Evolutionary conservation across 2,888 invertebrate species (phyloP).

Genomic region (Clitarchus hookeri): DNA sequence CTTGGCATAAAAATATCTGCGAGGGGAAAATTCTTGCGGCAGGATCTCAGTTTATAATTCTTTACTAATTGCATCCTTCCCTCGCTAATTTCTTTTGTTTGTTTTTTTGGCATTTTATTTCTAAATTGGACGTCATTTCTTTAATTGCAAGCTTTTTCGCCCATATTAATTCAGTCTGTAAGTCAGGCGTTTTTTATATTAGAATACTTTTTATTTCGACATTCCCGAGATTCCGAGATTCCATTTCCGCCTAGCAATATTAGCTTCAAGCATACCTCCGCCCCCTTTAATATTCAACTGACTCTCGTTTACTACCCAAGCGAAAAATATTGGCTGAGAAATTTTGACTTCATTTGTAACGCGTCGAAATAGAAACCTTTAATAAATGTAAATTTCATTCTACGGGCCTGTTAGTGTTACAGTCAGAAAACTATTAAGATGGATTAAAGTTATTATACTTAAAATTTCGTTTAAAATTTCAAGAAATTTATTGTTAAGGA

Average conservation of each 20-base stretch:
- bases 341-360: no score
- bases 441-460: no score
- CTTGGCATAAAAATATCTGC: conserved; percentile 20
- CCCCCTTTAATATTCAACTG: background rate
- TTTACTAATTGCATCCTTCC: conserved; percentile 23
- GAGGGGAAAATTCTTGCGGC: conserved; percentile 18
- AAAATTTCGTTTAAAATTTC: no score
- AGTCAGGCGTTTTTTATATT: conserved; percentile 17
- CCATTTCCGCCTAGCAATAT: conserved; percentile 2
- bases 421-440: no score
- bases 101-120: conserved; percentile 20
- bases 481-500: no score
- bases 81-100: conserved; percentile 22
- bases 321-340: background rate
- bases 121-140: conserved; percentile 21
- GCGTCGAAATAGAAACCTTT: no score
- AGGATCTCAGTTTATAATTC: conserved; percentile 24
- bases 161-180: conserved; percentile 19
- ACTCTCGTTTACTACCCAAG: background rate
- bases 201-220: background rate
- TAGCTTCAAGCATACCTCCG: conserved; percentile 5
- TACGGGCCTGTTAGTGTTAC: no score
- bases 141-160: conserved; percentile 22
- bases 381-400: no score
- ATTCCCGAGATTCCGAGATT: background rate